Evolutionary conservation across 2,888 invertebrate species (phyloP).

Genomic region (Timandra comae): DNA sequence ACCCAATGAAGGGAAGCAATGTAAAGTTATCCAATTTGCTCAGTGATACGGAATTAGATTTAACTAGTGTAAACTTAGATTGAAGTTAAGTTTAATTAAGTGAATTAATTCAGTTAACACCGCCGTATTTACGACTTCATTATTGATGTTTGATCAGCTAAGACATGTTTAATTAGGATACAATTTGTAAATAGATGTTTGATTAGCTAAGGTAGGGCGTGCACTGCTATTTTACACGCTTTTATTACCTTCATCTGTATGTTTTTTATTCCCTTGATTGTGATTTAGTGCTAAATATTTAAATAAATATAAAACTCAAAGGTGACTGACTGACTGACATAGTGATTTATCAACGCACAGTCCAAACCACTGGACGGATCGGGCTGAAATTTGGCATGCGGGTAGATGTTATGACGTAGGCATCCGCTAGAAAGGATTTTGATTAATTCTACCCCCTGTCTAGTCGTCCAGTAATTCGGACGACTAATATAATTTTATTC

Average conservation of each 20-base stretch:
- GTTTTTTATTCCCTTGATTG: background rate
- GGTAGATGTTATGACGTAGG: too few relatives aligned
- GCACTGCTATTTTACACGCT: background rate
- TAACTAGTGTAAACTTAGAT: constrained; percentile 14
- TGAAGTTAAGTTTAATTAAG: constrained; percentile 13
- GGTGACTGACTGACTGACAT: too few relatives aligned
- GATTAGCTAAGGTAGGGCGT: background rate
- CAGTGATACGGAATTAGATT: constrained; percentile 11
- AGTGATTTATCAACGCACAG: too few relatives aligned
- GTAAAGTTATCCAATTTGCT: constrained; percentile 15
- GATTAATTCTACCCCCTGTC: too few relatives aligned
- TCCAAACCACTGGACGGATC: too few relatives aligned
- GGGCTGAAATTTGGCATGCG: too few relatives aligned
- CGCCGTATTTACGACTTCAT: constrained; percentile 4
- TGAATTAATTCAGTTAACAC: constrained; percentile 11
- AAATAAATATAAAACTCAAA: too few relatives aligned
- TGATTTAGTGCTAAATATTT: too few relatives aligned
- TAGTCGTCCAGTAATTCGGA: too few relatives aligned
- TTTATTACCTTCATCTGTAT: too few relatives aligned
- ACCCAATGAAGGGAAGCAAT: constrained; percentile 1
- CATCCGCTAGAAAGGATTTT: too few relatives aligned
- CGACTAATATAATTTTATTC: too few relatives aligned
- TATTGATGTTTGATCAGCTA: constrained; percentile 1
- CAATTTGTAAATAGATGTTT: background rate
- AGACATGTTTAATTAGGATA: background rate